These are phyloP conservation scores for Tapirus terrestris DNA, from an alignment of 2,113 vertebrate genomes.

Conservation along the genomic window DNA sequence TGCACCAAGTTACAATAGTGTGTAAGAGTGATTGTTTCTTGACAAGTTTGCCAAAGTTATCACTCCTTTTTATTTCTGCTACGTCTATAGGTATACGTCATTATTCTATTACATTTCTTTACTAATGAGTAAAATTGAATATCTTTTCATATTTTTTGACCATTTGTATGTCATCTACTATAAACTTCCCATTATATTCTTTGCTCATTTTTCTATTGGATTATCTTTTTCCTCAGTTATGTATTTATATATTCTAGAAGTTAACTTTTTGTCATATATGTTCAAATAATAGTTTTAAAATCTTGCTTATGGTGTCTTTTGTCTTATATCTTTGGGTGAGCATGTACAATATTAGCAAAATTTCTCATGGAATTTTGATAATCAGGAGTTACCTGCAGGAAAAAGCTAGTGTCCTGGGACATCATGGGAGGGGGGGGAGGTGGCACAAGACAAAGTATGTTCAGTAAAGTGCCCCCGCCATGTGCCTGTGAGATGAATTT, in stretches of 20 bases:
- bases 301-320: constrained; percentile 12
- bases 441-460: background rate
- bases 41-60: background rate
- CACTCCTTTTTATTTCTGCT: background rate
- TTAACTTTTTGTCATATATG: background rate
- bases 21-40: background rate
- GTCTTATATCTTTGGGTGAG: background rate
- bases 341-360: background rate
- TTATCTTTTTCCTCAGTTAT: constrained; percentile 28
- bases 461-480: background rate
- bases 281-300: constrained; percentile 26
- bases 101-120: constrained; percentile 26
- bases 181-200: constrained; percentile 1
- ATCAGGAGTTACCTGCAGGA: background rate
- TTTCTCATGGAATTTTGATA: constrained; percentile 44
- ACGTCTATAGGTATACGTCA: background rate
- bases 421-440: background rate
- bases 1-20: background rate
- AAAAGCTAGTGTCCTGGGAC: background rate
- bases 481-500: background rate
- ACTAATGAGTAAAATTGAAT: background rate
- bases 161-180: background rate
- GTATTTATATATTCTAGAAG: background rate
- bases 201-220: background rate
- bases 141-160: constrained; percentile 43